phyloP scores from a whole-genome alignment of 2,113 vertebrate species.

The Aegotheles bennettii region DNA sequence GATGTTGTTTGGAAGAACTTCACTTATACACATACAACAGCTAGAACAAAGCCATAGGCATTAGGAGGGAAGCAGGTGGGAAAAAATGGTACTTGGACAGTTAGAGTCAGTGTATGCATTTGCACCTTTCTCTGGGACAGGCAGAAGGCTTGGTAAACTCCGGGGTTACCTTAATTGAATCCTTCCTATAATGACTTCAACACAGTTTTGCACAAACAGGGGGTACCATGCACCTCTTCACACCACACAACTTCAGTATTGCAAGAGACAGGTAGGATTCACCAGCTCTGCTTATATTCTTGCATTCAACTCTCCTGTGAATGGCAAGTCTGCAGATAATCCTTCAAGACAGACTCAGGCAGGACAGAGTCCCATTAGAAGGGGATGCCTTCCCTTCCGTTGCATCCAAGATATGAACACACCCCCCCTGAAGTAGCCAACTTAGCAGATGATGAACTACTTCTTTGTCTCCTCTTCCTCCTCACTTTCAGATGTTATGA shows the following conservation, averaged over 20 bases:
- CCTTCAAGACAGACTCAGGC: not conserved
- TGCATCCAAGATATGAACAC: not conserved
- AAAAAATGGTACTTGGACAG: not conserved
- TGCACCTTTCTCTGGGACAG: not conserved
- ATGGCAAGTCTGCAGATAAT: not conserved
- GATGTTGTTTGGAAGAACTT: not conserved
- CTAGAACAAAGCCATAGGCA: not conserved
- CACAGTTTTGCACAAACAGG: not conserved
- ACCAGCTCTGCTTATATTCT: not conserved
- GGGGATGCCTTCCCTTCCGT: not conserved
- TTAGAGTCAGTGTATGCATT: not conserved
- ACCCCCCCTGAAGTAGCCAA: not conserved
- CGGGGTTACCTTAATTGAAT: accelerated
- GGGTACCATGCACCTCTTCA: not conserved
- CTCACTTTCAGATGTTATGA: accelerated
- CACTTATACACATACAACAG: not conserved
- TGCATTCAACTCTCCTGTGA: not conserved
- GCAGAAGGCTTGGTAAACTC: not conserved
- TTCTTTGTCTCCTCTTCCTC: not conserved
- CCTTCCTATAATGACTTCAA: not conserved
- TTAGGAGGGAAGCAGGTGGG: not conserved
- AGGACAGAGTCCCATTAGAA: not conserved
- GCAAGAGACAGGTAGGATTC: not conserved
- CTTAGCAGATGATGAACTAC: not conserved
- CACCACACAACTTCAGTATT: not conserved